phyloP scores from a whole-genome alignment of 2,113 vertebrate genomes.

The Turdus rufiventris region DNA sequence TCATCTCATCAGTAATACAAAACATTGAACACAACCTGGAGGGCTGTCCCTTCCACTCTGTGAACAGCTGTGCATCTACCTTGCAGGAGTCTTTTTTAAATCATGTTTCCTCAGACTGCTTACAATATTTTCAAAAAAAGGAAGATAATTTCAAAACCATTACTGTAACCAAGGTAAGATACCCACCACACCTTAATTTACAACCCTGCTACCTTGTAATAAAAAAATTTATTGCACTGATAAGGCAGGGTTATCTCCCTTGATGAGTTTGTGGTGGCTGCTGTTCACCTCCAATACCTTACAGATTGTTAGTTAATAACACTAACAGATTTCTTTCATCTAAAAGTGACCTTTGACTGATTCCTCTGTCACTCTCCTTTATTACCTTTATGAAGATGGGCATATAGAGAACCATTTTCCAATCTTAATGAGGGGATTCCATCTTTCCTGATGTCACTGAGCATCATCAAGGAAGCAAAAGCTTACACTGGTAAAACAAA shows the following conservation, averaged over 20 bases:
- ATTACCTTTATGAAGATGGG: background rate
- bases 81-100: background rate
- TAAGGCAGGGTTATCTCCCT: background rate
- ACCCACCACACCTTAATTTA: background rate
- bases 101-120: background rate
- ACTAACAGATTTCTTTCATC: background rate
- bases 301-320: background rate
- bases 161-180: background rate
- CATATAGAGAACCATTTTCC: background rate
- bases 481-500: background rate
- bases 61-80: background rate
- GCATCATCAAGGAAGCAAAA: background rate
- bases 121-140: background rate
- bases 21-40: background rate
- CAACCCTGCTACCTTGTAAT: background rate
- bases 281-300: background rate
- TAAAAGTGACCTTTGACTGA: background rate
- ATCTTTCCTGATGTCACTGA: background rate
- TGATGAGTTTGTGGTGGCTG: background rate
- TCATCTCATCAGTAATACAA: background rate
- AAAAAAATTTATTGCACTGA: background rate
- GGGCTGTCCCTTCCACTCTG: background rate
- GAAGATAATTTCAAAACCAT: background rate
- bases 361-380: background rate
- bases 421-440: background rate